Base-by-base conservation (phyloP, 1,140 invertebrate species). In the Drosophila pseudoobscura region DNA sequence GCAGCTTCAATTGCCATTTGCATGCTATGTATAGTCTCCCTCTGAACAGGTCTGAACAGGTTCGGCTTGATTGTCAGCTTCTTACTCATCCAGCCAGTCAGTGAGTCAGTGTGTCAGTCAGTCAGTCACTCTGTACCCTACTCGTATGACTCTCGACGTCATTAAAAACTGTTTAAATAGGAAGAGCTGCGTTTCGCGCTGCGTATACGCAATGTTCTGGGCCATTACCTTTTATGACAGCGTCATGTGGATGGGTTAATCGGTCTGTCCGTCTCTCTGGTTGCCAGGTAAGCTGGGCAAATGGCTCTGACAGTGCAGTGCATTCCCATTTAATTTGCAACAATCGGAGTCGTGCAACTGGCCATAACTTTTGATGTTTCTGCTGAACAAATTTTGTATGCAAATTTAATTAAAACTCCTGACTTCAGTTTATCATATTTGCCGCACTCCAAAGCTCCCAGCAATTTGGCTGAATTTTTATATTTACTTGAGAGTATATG, bases 101-200 rank as follows among this genome's bases (percentile, higher is more conserved):
- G 65, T 70, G 4, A 26, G 24, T 5, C 3, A 24, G 24, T n/a
- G n/a, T n/a, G n/a, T 24, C 3, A 24, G 24, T 5, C 24, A 26
- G 24, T 26, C 24, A 26, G 24, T 26, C 24, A 26, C 2, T 24
- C 66, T 31, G 20, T 46, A 29, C 39, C 26, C 35, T 26, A 35
- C 39, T 35, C 45, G 6, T 26, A 56, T 29, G 52, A 68, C 44
- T 24, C 41, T 43, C 60, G 47, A 44, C 62, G 71, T 78, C 83
- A 78, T 88, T 88, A 87, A 88, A 78, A 73, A 47, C 55, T 53
- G 53, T 83, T 87, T 82, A 87, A 83, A 72, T 83, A 70, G 71
- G 56, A 54, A 50, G 35, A 7, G 5, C 4, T 26, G 22, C 61
- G 61, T 45, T 65, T 62, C 74, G 71, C 58, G 31, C 55, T 74